Evolutionary conservation across 2,888 invertebrate species (phyloP).

Genomic region (Atrina japonica): DNA sequence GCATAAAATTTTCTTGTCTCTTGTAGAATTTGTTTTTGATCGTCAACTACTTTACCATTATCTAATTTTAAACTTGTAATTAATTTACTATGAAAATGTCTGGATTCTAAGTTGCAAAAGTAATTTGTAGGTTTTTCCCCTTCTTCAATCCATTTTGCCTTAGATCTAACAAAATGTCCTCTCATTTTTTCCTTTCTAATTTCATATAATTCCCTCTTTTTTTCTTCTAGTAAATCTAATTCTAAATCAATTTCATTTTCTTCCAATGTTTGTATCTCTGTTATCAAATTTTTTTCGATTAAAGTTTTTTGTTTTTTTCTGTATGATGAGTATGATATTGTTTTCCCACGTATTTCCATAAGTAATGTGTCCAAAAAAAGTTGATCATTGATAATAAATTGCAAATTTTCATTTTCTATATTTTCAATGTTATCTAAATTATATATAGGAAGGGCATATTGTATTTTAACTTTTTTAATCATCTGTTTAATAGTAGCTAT

Average conservation of each 20-base stretch:
- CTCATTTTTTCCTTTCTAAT: slow-evolving; percentile 1
- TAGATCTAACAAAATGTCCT: slow-evolving; percentile 9
- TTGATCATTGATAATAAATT: slow-evolving; percentile 31
- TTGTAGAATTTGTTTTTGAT: slow-evolving; percentile 17
- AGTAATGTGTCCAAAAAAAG: slow-evolving; percentile 31
- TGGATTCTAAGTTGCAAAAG: neutral
- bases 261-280: slow-evolving; percentile 9
- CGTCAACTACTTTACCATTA: slow-evolving; percentile 5
- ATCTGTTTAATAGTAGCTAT: slow-evolving; percentile 9
- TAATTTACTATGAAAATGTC: slow-evolving; percentile 14
- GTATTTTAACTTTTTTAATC: slow-evolving; percentile 12
- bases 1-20: slow-evolving; percentile 19
- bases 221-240: slow-evolving; percentile 2
- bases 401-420: slow-evolving; percentile 14
- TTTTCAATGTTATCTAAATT: slow-evolving; percentile 11
- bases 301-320: slow-evolving; percentile 21
- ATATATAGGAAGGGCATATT: slow-evolving; percentile 28
- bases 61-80: slow-evolving; percentile 9
- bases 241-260: neutral
- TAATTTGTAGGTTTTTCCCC: slow-evolving; percentile 4
- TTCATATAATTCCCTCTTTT: slow-evolving; percentile 3
- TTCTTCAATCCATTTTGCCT: slow-evolving; percentile 24
- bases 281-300: slow-evolving; percentile 9
- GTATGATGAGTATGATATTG: slow-evolving; percentile 19
- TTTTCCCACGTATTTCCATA: slow-evolving; percentile 24